A percentile compares a stretch with the other conserved stretches of the same genome.
Evolutionary conservation across 2,113 vertebrate species (phyloP).

Genomic region (Elephantulus edwardii): DNA sequence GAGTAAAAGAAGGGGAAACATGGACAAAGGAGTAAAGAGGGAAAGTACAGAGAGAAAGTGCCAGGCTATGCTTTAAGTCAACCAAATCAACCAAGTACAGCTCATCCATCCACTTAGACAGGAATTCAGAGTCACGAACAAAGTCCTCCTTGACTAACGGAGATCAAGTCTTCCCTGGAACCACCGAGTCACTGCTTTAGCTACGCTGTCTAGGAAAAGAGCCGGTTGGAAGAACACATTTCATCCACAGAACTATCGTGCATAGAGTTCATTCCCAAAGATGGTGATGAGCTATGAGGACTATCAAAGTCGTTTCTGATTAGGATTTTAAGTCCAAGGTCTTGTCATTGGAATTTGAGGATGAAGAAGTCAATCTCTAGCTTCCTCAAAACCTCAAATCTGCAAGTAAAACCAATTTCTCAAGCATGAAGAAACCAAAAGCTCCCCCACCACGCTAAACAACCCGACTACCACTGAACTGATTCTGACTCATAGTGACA

Average conservation of each 20-base stretch:
- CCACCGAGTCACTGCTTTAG: background rate
- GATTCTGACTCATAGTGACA: background rate
- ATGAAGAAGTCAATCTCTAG: background rate
- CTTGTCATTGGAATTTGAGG: conserved; percentile 42
- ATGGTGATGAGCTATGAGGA: background rate
- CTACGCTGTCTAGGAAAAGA: background rate
- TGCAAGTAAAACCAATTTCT: background rate
- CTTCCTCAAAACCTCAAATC: conserved; percentile 16
- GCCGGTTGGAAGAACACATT: background rate
- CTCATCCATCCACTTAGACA: background rate
- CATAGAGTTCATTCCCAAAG: background rate
- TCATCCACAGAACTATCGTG: background rate
- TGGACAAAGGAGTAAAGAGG: background rate
- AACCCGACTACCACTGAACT: background rate
- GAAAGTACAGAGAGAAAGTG: background rate
- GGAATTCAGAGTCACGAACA: background rate
- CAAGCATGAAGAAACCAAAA: conserved; percentile 18
- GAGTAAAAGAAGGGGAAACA: background rate
- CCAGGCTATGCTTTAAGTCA: background rate
- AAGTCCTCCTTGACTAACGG: background rate
- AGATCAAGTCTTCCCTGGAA: background rate
- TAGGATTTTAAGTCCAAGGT: background rate
- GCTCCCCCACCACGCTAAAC: background rate
- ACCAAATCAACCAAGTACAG: background rate
- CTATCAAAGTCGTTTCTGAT: background rate